phyloP scores from a whole-genome alignment of 2,888 invertebrate genomes.

The Diachrysia chrysitis region DNA sequence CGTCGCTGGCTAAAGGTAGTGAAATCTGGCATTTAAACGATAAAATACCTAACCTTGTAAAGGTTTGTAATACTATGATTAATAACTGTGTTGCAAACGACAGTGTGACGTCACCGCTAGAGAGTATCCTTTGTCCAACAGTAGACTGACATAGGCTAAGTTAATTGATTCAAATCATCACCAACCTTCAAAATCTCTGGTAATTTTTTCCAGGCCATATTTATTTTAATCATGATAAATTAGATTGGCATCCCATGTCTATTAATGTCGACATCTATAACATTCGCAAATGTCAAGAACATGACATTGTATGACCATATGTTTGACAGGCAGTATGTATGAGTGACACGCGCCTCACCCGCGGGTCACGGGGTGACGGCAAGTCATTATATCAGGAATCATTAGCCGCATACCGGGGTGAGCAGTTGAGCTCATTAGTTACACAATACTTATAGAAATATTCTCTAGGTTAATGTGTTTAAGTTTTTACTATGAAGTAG shows the following conservation, averaged over 20 bases:
- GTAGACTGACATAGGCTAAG: not conserved
- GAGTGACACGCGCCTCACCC: slow-evolving; percentile 9
- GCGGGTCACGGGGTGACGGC: slow-evolving; percentile 21
- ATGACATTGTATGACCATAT: not conserved
- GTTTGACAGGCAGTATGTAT: slow-evolving; percentile 19
- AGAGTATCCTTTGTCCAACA: not conserved
- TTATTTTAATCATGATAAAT: not conserved
- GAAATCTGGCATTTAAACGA: too few relatives aligned
- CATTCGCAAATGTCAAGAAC: not conserved
- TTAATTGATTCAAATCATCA: too few relatives aligned
- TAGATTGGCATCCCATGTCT: not conserved
- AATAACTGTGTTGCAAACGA: too few relatives aligned
- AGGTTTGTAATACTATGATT: too few relatives aligned
- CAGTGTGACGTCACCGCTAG: not conserved
- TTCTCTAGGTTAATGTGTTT: not conserved
- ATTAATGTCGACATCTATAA: not conserved
- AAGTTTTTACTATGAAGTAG: not conserved
- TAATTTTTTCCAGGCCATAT: too few relatives aligned
- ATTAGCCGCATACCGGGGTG: slow-evolving; percentile 20
- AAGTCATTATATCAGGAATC: slow-evolving; percentile 24
- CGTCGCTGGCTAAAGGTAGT: too few relatives aligned
- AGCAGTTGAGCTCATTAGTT: slow-evolving; percentile 10
- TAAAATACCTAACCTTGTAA: too few relatives aligned
- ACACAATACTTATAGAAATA: not conserved
- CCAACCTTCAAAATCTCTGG: too few relatives aligned